Conservation (phyloP, 2,113 vertebrate species). For the Nestor notabilis region DNA sequence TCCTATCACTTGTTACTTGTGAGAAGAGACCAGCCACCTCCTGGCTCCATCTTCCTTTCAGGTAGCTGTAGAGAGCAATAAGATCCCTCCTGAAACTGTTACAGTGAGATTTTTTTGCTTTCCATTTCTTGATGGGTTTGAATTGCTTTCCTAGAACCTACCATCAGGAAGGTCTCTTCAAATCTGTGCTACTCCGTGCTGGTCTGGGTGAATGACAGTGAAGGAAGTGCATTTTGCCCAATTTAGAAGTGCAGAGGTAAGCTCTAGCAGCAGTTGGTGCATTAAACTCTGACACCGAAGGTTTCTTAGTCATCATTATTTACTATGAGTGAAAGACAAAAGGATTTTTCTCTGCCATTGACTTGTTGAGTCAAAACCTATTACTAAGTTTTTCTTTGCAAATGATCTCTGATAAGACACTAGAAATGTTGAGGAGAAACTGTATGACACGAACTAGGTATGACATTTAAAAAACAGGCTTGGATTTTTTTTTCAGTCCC, state of each 20-base stretch:
- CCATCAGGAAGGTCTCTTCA: neutral
- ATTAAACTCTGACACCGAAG: neutral
- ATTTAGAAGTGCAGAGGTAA: neutral
- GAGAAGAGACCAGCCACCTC: neutral
- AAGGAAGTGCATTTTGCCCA: neutral
- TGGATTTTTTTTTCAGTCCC: neutral
- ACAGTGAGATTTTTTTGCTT: neutral
- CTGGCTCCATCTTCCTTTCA: neutral
- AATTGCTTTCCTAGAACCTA: neutral
- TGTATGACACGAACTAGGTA: neutral
- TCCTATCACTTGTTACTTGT: neutral
- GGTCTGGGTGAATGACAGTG: neutral
- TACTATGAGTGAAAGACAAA: neutral
- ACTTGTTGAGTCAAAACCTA: neutral
- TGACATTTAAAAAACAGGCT: neutral
- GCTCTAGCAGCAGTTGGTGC: neutral
- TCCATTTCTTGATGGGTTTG: neutral
- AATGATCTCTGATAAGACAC: neutral
- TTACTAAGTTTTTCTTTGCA: neutral
- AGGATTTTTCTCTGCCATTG: neutral
- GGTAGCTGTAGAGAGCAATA: neutral
- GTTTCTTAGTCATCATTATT: neutral
- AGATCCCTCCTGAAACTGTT: neutral
- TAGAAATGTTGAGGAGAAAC: neutral
- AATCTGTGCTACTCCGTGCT: neutral